These are phyloP conservation scores for Axea sp. DNA, from an alignment of 2,888 invertebrate genomes.

Conservation along the genomic window DNA sequence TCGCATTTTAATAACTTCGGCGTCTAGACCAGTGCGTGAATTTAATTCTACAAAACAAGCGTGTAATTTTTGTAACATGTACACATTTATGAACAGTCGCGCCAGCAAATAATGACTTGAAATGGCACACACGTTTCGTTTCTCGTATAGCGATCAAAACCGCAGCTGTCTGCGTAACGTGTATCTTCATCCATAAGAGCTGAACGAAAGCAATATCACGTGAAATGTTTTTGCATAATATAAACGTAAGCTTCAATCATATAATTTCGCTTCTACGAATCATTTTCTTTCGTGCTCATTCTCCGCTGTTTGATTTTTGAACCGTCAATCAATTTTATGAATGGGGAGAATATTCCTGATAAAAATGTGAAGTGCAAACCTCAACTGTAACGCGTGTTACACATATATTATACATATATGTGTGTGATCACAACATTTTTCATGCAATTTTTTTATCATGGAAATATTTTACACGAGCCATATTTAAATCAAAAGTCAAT, in stretches of 20 bases:
- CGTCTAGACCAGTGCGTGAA: too few relatives aligned
- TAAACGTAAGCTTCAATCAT: slow-evolving; percentile 5
- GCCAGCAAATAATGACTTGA: slow-evolving; percentile 37
- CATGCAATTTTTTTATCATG: too few relatives aligned
- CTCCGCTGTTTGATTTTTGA: too few relatives aligned
- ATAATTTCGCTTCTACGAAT: background rate
- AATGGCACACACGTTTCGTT: slow-evolving; percentile 54
- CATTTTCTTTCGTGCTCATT: slow-evolving; percentile 2
- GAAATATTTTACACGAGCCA: too few relatives aligned
- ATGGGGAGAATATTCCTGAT: too few relatives aligned
- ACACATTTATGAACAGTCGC: slow-evolving; percentile 23
- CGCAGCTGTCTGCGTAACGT: slow-evolving; percentile 42
- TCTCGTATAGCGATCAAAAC: slow-evolving; percentile 38
- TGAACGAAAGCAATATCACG: slow-evolving; percentile 39
- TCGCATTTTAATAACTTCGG: too few relatives aligned
- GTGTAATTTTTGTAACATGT: slow-evolving; percentile 18
- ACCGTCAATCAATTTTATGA: too few relatives aligned
- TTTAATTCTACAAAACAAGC: slow-evolving; percentile 20
- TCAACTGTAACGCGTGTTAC: too few relatives aligned
- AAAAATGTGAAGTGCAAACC: too few relatives aligned
- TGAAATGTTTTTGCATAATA: slow-evolving; percentile 39
- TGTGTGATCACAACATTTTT: too few relatives aligned
- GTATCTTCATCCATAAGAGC: slow-evolving; percentile 34
- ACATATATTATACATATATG: too few relatives aligned
- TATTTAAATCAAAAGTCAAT: too few relatives aligned